phyloP scores from a whole-genome alignment of 2,113 vertebrate species.

The Chauna torquata region DNA sequence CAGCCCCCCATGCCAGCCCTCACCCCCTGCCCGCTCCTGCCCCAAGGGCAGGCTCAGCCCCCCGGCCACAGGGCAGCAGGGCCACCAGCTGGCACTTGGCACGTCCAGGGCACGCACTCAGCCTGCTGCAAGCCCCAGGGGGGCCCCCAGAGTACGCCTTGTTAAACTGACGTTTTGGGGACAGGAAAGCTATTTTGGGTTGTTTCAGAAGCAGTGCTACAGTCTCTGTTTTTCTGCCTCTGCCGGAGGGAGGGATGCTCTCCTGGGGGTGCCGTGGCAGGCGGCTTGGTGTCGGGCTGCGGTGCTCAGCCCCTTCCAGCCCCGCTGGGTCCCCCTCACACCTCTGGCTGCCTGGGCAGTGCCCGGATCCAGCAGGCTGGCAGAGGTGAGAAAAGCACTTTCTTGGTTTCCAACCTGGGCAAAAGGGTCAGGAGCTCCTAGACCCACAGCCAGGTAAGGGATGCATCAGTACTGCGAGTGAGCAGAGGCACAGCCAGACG shows the following conservation, averaged over 20 bases:
- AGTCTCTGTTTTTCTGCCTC: neutral
- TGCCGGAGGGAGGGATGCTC: neutral
- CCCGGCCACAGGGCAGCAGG: neutral
- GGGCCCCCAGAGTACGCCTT: neutral
- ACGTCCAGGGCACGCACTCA: neutral
- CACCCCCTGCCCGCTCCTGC: neutral
- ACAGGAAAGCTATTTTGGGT: conserved; percentile 49
- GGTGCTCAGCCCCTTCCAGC: neutral
- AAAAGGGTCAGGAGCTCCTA: neutral
- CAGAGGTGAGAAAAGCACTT: neutral
- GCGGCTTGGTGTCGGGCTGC: neutral
- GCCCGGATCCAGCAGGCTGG: neutral
- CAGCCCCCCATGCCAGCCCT: neutral
- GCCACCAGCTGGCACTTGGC: neutral
- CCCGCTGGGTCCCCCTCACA: neutral
- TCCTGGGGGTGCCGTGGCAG: neutral
- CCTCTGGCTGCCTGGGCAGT: neutral
- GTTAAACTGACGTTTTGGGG: conserved; percentile 56
- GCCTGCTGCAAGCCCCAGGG: neutral
- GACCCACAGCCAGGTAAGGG: neutral
- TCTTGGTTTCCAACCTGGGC: neutral
- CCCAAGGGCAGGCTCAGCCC: neutral
- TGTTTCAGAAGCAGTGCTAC: conserved; percentile 2
- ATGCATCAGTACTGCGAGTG: neutral
- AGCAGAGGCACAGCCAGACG: no score